Conservation (phyloP, 2,888 invertebrate genomes). For the Pemphredon lugubris region DNA sequence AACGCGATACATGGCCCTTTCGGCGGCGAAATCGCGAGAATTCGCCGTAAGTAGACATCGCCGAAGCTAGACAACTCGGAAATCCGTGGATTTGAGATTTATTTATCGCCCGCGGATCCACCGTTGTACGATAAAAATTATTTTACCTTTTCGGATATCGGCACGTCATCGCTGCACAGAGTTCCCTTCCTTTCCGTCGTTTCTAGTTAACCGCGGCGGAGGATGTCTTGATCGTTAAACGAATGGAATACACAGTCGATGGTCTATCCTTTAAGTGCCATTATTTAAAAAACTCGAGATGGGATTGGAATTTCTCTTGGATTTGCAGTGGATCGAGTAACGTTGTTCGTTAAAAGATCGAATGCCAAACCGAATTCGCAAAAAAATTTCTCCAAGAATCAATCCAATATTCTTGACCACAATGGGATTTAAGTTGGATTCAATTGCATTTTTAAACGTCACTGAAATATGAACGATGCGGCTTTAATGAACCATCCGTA, state of each 20-base stretch:
- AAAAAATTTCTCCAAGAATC: too few relatives aligned
- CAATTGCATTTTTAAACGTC: too few relatives aligned
- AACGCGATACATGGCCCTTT: neutral
- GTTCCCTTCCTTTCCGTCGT: slow-evolving; percentile 14
- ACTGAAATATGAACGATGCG: too few relatives aligned
- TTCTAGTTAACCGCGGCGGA: slow-evolving; percentile 6
- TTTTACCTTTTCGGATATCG: slow-evolving; percentile 58
- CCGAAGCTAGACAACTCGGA: slow-evolving; percentile 7
- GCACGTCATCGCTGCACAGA: slow-evolving; percentile 28
- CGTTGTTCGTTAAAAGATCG: too few relatives aligned
- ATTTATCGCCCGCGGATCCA: slow-evolving; percentile 36
- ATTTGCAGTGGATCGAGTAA: too few relatives aligned
- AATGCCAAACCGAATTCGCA: too few relatives aligned
- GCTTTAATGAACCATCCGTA: too few relatives aligned
- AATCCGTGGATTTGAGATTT: slow-evolving; percentile 1
- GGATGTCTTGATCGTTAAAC: slow-evolving; percentile 11
- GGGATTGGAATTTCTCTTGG: too few relatives aligned
- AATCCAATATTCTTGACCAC: too few relatives aligned
- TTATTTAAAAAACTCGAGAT: too few relatives aligned
- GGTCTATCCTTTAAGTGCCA: neutral
- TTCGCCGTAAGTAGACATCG: slow-evolving; percentile 5
- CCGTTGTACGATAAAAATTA: slow-evolving; percentile 26
- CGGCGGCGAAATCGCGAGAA: slow-evolving; percentile 9
- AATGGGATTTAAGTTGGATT: too few relatives aligned
- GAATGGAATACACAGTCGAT: neutral